These are phyloP conservation scores for Trematomus loennbergii DNA, from an alignment of 2,113 vertebrate genomes.

Conservation along the genomic window DNA sequence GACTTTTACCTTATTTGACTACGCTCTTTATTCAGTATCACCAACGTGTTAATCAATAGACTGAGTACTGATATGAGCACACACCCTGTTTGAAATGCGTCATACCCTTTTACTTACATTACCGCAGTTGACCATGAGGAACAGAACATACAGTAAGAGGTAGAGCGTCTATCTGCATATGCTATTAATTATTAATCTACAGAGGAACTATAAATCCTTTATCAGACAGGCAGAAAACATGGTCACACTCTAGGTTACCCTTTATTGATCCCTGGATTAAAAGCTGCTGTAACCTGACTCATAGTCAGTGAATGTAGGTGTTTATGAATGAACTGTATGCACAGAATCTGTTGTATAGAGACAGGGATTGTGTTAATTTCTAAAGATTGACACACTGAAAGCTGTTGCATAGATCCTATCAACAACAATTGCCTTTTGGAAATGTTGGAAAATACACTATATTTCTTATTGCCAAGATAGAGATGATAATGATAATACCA, in stretches of 20 bases:
- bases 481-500: background rate
- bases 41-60: background rate
- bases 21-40: background rate
- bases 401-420: background rate
- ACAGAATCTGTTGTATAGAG: background rate
- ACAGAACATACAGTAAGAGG: background rate
- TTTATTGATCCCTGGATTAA: conserved; percentile 14
- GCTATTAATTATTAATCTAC: conserved; percentile 49
- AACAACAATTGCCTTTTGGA: background rate
- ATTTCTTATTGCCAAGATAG: background rate
- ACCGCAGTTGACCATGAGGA: conserved; percentile 1
- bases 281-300: background rate
- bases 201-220: conserved; percentile 16
- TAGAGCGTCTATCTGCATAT: background rate
- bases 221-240: conserved; percentile 5
- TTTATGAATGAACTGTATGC: background rate
- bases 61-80: background rate
- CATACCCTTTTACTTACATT: conserved; percentile 4
- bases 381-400: background rate
- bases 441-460: background rate
- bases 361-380: background rate
- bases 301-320: background rate
- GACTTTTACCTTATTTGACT: background rate
- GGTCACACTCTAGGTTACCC: conserved; percentile 1
- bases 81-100: background rate